phyloP scores from a whole-genome alignment of 2,888 invertebrate species.

The Napeogenes sylphis region DNA sequence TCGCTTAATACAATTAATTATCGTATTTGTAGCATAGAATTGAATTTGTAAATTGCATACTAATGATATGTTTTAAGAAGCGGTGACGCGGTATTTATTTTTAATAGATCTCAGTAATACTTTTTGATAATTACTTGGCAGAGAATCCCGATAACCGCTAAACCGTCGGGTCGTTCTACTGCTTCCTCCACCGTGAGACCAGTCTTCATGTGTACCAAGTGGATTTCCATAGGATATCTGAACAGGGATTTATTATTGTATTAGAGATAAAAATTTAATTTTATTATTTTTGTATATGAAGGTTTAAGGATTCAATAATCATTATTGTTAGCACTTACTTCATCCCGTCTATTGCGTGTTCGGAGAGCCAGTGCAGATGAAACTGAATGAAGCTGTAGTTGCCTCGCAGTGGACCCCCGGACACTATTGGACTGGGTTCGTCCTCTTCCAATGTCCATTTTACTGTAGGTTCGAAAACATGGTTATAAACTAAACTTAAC shows the following conservation, averaged over 20 bases:
- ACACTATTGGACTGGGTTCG: slow-evolving; percentile 47
- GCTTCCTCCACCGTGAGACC: slow-evolving; percentile 55
- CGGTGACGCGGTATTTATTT: background rate
- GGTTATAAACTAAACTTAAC: too few relatives aligned
- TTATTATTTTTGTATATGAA: background rate
- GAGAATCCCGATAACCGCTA: slow-evolving; percentile 58
- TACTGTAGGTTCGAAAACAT: slow-evolving; percentile 39
- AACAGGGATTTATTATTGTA: background rate
- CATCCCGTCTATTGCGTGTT: slow-evolving; percentile 85
- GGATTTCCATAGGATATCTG: slow-evolving; percentile 68
- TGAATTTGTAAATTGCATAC: too few relatives aligned
- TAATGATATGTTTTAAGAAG: background rate
- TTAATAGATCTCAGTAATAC: background rate
- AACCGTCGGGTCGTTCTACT: slow-evolving; percentile 49
- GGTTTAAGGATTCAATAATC: background rate
- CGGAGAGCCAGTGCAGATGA: slow-evolving; percentile 92
- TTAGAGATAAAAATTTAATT: background rate
- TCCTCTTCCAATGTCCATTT: slow-evolving; percentile 47
- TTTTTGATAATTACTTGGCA: slow-evolving; percentile 45
- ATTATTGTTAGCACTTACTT: slow-evolving; percentile 47
- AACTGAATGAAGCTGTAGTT: slow-evolving; percentile 84
- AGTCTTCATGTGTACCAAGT: slow-evolving; percentile 62
- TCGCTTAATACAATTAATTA: too few relatives aligned
- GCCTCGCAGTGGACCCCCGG: slow-evolving; percentile 80
- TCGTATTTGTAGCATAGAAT: too few relatives aligned